phyloP scores from a whole-genome alignment of 2,888 invertebrate genomes.

The Globia sparganii region DNA sequence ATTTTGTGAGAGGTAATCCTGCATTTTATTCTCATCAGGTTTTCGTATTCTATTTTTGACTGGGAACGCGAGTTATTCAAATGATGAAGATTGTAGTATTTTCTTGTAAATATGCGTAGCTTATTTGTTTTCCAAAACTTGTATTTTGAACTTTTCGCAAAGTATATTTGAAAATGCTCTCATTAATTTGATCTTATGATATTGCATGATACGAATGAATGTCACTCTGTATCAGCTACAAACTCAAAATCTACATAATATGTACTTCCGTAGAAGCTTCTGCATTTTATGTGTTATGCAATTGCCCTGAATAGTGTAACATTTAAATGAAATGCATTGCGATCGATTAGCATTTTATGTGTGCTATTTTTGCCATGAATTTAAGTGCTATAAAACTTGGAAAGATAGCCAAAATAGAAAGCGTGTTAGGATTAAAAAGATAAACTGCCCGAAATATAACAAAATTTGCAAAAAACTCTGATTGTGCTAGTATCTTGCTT shows the following conservation, averaged over 20 bases:
- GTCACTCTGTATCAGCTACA: not conserved
- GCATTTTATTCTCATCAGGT: slow-evolving; percentile 20
- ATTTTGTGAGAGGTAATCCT: slow-evolving; percentile 40
- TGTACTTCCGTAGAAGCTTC: not conserved
- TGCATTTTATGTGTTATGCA: not conserved
- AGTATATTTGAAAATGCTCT: not conserved
- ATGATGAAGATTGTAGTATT: slow-evolving; percentile 10
- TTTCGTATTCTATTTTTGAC: slow-evolving; percentile 30
- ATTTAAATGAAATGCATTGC: not conserved
- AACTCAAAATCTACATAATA: not conserved
- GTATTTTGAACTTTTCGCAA: not conserved
- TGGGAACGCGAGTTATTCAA: slow-evolving; percentile 7
- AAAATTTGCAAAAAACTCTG: not conserved
- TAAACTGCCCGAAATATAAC: not conserved
- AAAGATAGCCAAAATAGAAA: not conserved
- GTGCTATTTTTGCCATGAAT: not conserved
- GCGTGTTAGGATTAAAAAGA: not conserved
- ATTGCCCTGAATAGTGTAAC: not conserved
- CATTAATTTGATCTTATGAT: not conserved
- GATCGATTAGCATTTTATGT: not conserved
- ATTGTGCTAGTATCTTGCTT: not conserved
- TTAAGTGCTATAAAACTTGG: not conserved
- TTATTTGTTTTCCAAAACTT: slow-evolving; percentile 8
- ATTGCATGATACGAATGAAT: too few relatives aligned
- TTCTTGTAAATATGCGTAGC: not conserved